A percentile compares a stretch with the other conserved stretches of the same genome.
phyloP scores from a whole-genome alignment of 2,113 vertebrate species.

The Mystacornis crossleyi region DNA sequence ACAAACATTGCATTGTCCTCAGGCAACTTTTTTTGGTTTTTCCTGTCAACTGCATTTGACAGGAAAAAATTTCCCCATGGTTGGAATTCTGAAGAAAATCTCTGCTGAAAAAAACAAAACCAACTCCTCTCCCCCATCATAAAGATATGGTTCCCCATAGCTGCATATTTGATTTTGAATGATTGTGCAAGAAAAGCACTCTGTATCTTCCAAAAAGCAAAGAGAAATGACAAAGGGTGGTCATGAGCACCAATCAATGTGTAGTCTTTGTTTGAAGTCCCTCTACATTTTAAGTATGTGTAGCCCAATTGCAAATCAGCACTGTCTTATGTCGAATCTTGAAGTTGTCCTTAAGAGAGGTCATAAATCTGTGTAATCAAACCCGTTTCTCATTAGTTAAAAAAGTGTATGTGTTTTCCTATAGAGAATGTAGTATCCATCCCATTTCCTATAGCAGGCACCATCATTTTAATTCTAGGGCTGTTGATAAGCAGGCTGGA shows the following conservation, averaged over 20 bases:
- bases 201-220: not conserved
- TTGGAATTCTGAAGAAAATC: not conserved
- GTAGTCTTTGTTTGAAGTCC: not conserved
- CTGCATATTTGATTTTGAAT: not conserved
- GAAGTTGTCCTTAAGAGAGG: not conserved
- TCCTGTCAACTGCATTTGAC: not conserved
- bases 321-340: not conserved
- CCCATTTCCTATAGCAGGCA: not conserved
- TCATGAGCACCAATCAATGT: not conserved
- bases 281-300: not conserved
- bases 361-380: not conserved
- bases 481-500: not conserved
- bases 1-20: not conserved
- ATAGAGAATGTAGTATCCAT: not conserved
- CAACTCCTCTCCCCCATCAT: not conserved
- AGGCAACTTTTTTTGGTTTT: not conserved
- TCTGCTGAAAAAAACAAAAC: not conserved
- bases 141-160: not conserved
- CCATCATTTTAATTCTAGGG: not conserved
- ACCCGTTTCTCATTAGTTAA: not conserved
- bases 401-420: not conserved
- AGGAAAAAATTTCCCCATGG: not conserved
- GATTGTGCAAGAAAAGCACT: not conserved
- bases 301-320: not conserved
- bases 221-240: not conserved